Evolutionary conservation across 2,797 vertebrate species (phyloP).

Genomic region (Sus cebifrons): DNA sequence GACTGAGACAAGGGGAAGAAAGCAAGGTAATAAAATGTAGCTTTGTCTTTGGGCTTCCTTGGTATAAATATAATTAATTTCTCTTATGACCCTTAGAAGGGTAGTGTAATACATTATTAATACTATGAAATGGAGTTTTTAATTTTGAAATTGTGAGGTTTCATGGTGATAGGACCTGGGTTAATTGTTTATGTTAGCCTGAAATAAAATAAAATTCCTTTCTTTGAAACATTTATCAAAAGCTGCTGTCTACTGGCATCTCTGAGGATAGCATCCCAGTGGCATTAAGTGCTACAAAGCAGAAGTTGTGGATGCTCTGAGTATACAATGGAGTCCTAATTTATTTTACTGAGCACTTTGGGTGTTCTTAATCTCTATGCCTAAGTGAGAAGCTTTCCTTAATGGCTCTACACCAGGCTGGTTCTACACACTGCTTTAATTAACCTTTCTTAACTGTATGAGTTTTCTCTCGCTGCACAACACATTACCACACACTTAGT

Average conservation of each 20-base stretch:
- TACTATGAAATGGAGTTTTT: not conserved
- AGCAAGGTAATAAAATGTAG: constrained; percentile 93
- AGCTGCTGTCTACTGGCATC: not conserved
- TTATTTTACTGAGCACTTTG: constrained; percentile 17
- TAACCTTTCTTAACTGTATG: not conserved
- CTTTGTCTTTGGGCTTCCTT: not conserved
- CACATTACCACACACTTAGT: not conserved
- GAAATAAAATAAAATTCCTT: constrained; percentile 55
- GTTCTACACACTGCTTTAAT: not conserved
- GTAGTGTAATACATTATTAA: constrained; percentile 5
- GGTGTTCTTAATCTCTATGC: constrained; percentile 35
- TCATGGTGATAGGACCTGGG: constrained; percentile 11
- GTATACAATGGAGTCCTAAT: not conserved
- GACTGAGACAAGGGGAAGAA: constrained; percentile 96
- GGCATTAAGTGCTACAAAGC: not conserved
- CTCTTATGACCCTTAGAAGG: not conserved
- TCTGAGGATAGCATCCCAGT: not conserved
- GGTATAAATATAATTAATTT: not conserved
- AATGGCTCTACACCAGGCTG: not conserved
- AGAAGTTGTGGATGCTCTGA: not conserved
- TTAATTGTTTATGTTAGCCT: constrained; percentile 46
- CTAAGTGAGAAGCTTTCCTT: constrained; percentile 42
- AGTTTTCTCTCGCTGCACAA: not conserved
- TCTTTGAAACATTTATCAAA: constrained; percentile 47
- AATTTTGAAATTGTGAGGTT: constrained; percentile 38